These are phyloP conservation scores for Mythimna impura DNA, from an alignment of 2,888 invertebrate species.

Conservation along the genomic window DNA sequence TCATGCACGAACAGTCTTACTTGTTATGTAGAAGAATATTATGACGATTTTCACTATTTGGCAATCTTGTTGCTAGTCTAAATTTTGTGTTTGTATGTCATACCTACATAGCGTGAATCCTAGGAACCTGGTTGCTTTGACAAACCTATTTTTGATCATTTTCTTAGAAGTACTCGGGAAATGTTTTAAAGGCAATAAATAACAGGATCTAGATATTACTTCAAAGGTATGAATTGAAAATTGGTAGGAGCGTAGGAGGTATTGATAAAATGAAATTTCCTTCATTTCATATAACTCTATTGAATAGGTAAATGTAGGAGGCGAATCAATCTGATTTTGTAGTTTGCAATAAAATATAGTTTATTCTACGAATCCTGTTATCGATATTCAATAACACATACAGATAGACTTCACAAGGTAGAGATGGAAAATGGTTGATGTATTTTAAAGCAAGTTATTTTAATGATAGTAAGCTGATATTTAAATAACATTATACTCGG, in stretches of 20 bases:
- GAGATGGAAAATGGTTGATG: conserved; percentile 8
- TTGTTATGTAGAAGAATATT: background rate
- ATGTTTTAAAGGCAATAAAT: background rate
- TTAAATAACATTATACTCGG: too few relatives aligned
- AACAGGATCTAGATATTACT: background rate
- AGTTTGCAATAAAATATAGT: conserved; percentile 13
- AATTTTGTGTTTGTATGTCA: background rate
- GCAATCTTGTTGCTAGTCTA: background rate
- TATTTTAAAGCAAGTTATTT: background rate
- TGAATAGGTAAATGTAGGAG: conserved; percentile 4
- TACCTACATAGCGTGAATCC: background rate
- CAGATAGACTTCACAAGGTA: background rate
- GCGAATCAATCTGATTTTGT: conserved; percentile 10
- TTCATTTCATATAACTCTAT: conserved; percentile 4
- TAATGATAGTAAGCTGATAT: background rate
- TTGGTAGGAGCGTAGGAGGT: background rate
- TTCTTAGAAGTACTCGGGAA: background rate
- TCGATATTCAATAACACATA: conserved; percentile 4
- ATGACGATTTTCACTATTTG: background rate
- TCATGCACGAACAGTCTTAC: conserved; percentile 2
- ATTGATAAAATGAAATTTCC: conserved; percentile 1
- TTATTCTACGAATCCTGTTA: conserved; percentile 3
- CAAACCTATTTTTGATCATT: background rate
- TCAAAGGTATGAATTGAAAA: background rate
- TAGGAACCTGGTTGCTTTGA: background rate